Conservation (phyloP, 2,888 invertebrate genomes). For the Melieria omissa region DNA sequence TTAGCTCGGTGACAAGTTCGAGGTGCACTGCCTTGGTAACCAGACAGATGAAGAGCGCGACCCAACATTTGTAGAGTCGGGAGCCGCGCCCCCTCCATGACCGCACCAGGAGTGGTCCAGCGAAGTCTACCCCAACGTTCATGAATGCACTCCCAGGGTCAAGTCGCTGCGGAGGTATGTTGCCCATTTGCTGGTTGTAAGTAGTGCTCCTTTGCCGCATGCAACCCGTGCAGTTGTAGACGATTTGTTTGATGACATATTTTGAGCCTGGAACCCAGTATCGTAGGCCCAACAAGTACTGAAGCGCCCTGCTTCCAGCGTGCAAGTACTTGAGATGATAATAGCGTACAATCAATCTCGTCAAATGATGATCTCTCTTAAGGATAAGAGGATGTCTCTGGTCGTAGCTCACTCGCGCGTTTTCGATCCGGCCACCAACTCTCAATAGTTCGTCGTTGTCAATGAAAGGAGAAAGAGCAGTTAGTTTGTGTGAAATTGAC, state of each 20-base stretch:
- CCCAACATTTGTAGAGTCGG: constrained; percentile 46
- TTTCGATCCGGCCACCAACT: constrained; percentile 41
- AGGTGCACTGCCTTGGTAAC: constrained; percentile 48
- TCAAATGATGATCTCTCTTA: constrained; percentile 36
- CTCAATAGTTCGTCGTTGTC: constrained; percentile 37
- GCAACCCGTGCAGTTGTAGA: constrained; percentile 37
- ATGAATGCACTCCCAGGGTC: constrained; percentile 42
- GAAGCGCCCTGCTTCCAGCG: constrained; percentile 39
- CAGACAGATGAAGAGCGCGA: constrained; percentile 50
- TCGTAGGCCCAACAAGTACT: constrained; percentile 33
- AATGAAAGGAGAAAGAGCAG: constrained; percentile 40
- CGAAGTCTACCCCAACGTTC: constrained; percentile 46
- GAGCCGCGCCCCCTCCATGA: constrained; percentile 44
- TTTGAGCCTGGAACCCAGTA: constrained; percentile 36
- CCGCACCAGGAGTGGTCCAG: constrained; percentile 44
- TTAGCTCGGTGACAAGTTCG: constrained; percentile 35
- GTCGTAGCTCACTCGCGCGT: constrained; percentile 37
- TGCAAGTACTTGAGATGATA: constrained; percentile 39
- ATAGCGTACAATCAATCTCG: constrained; percentile 34
- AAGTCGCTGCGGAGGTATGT: constrained; percentile 39
- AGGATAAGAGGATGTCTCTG: constrained; percentile 43
- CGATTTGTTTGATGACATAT: constrained; percentile 30
- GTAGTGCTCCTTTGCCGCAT: constrained; percentile 28
- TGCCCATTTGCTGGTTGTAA: constrained; percentile 41
- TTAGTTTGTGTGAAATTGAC: too few relatives aligned